Evolutionary conservation across 2,113 vertebrate species (phyloP).

Genomic region (Trematomus loennbergii): DNA sequence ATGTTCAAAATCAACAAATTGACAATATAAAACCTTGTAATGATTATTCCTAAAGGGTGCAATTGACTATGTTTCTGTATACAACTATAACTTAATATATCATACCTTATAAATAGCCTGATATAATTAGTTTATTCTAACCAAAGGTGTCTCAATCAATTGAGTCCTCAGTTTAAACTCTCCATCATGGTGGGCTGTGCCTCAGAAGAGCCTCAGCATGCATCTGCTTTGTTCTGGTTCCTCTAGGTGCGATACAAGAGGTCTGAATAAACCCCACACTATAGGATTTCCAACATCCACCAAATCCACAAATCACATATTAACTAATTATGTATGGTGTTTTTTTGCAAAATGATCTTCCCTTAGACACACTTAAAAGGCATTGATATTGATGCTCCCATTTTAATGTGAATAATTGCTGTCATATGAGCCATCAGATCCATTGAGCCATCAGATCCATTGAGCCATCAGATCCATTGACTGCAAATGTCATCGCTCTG

Average conservation of each 20-base stretch:
- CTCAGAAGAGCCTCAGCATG: not conserved
- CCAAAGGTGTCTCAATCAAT: not conserved
- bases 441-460: not conserved
- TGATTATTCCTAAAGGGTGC: not conserved
- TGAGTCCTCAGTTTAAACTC: not conserved
- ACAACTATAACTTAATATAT: not conserved
- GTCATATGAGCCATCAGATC: not conserved
- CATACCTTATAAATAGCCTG: not conserved
- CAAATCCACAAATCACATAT: not conserved
- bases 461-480: no score
- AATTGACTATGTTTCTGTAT: not conserved
- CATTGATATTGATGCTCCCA: not conserved
- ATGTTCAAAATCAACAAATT: no score
- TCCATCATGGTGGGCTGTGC: not conserved
- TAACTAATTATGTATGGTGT: not conserved
- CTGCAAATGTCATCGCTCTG: constrained; percentile 1
- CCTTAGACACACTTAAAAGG: not conserved
- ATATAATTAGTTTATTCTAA: not conserved
- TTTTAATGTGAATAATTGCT: constrained; percentile 8
- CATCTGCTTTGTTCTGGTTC: constrained; percentile 7
- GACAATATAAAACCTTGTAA: not conserved
- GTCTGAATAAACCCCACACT: constrained; percentile 1
- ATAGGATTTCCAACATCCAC: not conserved
- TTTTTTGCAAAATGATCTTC: not conserved
- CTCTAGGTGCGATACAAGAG: constrained; percentile 5